Conservation (phyloP, 2,888 invertebrate species). For the Notodonta dromedarius region DNA sequence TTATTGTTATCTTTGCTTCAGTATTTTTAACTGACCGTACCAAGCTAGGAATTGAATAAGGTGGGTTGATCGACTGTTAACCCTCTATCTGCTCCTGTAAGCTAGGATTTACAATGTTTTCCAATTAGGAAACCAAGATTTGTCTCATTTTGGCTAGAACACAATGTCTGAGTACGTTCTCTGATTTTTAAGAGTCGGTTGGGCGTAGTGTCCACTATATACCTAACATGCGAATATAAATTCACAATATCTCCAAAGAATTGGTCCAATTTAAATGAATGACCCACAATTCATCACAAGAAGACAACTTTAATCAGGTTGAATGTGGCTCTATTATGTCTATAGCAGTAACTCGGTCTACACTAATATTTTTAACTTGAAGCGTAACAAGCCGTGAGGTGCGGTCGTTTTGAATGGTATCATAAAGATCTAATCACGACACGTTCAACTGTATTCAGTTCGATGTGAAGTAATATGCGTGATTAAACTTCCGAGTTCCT, state of each 20-base stretch:
- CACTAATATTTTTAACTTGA: slow-evolving; percentile 25
- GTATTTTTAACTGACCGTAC: neutral
- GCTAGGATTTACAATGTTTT: neutral
- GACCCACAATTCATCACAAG: too few relatives aligned
- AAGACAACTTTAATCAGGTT: neutral
- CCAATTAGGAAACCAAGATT: too few relatives aligned
- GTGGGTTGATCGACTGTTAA: neutral
- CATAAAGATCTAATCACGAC: slow-evolving; percentile 31
- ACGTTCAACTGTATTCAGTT: slow-evolving; percentile 9
- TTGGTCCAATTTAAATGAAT: too few relatives aligned
- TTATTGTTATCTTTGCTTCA: neutral
- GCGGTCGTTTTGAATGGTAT: slow-evolving; percentile 23
- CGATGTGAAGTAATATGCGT: slow-evolving; percentile 19
- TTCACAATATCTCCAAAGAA: too few relatives aligned
- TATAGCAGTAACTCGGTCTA: slow-evolving; percentile 23
- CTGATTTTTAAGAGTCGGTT: too few relatives aligned
- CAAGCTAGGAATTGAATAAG: too few relatives aligned
- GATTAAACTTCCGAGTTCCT: slow-evolving; percentile 17
- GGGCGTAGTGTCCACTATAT: too few relatives aligned
- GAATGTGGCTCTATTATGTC: neutral
- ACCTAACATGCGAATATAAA: too few relatives aligned
- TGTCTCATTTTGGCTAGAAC: too few relatives aligned
- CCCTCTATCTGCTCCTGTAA: neutral
- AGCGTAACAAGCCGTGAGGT: slow-evolving; percentile 21
- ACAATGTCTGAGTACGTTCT: too few relatives aligned